Base-by-base conservation (phyloP, 2,797 vertebrate species). In the Sebastes miniatus region DNA sequence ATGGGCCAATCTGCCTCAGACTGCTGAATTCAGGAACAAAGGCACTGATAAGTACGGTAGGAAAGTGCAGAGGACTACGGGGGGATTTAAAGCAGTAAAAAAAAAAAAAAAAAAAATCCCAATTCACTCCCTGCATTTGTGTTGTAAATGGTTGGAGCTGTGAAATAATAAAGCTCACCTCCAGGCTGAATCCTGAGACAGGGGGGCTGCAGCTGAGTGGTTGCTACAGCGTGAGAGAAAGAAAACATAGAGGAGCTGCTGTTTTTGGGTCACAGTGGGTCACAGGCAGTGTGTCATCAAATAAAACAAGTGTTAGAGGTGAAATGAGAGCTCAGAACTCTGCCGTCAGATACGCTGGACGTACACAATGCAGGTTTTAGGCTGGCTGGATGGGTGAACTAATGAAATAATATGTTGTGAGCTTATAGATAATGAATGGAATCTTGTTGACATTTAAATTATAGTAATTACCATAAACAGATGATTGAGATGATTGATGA, bases 1-100 rank as follows among this genome's bases (percentile, higher is more conserved):
- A 95, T 93, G 92, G 89, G 85, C 88, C 88, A 93, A 92, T 94
- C 91, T 86, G 87, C 81, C 89, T 86, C 80, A 90, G 86, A 90
- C 90, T 81, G 91, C 89, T 88, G 91, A 90, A 93, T 92, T 89
- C 89, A 87, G 91, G 93, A 94, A 94, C 92, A 94, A 94, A 94
- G 81, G 81, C 84, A 25, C 87, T 74, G 93, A 94, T 93, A 92
- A 92, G 87, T 91, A 70, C 4, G 67, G 69, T 62, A 79, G 74
- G 69, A 88, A 79, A 85, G 84, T 73, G 78, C 84, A 84, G 69
- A 83, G 73, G 71, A 89, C 89, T 73, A 74, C 18, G 7, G 83
- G 69, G 69, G 80, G 81, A 83, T 84, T 87, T 87, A 87, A 88
- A 73, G 73, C 75, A 84, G 50, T 39, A 29, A 79, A 77, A 56